Conservation (phyloP, 1,140 invertebrate genomes). For the Aethina tumida region DNA sequence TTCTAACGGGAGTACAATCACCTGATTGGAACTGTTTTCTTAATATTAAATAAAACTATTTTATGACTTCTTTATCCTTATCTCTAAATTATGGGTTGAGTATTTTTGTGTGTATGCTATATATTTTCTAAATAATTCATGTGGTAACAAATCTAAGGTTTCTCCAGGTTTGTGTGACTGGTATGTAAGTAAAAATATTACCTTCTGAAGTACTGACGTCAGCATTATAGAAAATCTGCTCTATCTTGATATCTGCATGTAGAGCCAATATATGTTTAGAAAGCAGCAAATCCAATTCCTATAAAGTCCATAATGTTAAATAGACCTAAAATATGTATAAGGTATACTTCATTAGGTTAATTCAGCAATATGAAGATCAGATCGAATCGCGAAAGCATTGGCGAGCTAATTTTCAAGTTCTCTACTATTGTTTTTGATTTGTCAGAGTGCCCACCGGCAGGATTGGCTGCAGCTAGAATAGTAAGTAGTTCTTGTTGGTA, state of each 20-base stretch:
- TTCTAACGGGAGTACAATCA: slow-evolving; percentile 60
- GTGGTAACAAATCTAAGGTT: slow-evolving; percentile 60
- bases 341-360: slow-evolving; percentile 60
- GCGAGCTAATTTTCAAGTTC: slow-evolving; percentile 78
- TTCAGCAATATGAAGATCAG: slow-evolving; percentile 87
- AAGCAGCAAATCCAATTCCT: slow-evolving; percentile 59
- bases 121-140: slow-evolving; percentile 74
- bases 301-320: too few species aligned
- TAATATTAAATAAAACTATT: slow-evolving; percentile 76
- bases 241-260: slow-evolving; percentile 45
- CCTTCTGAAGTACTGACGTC: background rate
- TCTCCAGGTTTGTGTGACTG: slow-evolving; percentile 35
- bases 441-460: slow-evolving; percentile 79
- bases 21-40: slow-evolving; percentile 50
- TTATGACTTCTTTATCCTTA: slow-evolving; percentile 58
- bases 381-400: slow-evolving; percentile 87
- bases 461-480: slow-evolving; percentile 88
- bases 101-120: slow-evolving; percentile 86
- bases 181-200: slow-evolving; percentile 19
- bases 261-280: slow-evolving; percentile 74
- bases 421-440: slow-evolving; percentile 77
- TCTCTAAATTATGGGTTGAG: slow-evolving; percentile 65
- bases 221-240: slow-evolving; percentile 1
- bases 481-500: slow-evolving; percentile 75
- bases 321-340: too few species aligned